Conservation (phyloP, 2,797 vertebrate species). For the Galaxias olidus region DNA sequence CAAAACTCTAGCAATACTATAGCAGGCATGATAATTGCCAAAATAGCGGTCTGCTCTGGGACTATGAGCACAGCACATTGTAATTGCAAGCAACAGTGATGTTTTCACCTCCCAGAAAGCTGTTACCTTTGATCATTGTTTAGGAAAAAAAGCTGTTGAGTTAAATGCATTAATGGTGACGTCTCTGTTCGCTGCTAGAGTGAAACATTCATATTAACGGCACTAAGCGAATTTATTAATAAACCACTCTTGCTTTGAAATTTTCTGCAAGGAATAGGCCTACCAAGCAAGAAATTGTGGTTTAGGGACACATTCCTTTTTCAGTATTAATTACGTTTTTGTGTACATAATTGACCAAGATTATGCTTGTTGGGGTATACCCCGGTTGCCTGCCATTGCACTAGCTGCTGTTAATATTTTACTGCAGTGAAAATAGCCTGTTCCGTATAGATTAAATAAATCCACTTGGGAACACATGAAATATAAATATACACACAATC, state of each 20-base stretch:
- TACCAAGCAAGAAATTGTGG: not conserved
- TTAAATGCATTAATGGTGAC: conserved; percentile 52
- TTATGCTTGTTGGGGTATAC: not conserved
- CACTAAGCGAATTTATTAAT: conserved; percentile 37
- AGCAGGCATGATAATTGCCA: conserved; percentile 54
- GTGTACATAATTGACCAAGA: not conserved
- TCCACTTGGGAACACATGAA: too few relatives aligned
- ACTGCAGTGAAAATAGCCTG: too few relatives aligned
- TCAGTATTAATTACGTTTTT: not conserved
- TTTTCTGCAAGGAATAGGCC: conserved; percentile 8
- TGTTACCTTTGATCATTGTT: conserved; percentile 64
- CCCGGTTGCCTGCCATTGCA: too few relatives aligned
- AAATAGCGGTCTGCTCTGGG: conserved; percentile 59
- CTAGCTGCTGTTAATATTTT: too few relatives aligned
- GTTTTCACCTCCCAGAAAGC: conserved; percentile 54
- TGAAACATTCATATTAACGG: conserved; percentile 48
- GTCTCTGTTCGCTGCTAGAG: conserved; percentile 53
- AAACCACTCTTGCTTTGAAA: conserved; percentile 16
- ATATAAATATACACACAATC: too few relatives aligned
- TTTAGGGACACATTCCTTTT: conserved; percentile 3
- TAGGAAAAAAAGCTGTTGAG: conserved; percentile 40
- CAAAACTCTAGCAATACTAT: conserved; percentile 44
- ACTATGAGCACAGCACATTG: conserved; percentile 53
- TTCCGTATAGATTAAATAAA: too few relatives aligned
- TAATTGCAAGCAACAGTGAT: conserved; percentile 55